Conservation (phyloP, 2,113 vertebrate genomes). For the Lanius ludovicianus region DNA sequence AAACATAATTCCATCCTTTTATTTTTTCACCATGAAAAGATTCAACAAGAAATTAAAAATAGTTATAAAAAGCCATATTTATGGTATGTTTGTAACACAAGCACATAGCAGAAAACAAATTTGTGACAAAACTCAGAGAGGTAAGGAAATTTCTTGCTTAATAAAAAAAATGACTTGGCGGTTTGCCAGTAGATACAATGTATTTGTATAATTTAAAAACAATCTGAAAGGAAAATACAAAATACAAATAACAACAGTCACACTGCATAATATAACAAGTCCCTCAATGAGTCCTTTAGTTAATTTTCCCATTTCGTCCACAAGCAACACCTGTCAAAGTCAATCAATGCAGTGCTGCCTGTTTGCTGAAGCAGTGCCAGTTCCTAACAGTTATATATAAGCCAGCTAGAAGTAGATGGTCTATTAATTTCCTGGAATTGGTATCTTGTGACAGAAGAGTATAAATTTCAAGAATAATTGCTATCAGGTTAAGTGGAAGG, state of each 20-base stretch:
- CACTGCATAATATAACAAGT: neutral
- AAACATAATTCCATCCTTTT: neutral
- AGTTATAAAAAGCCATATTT: neutral
- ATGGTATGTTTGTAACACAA: neutral
- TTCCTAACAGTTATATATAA: neutral
- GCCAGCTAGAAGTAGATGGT: neutral
- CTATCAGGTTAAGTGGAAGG: conserved; percentile 24
- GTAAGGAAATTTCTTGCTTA: neutral
- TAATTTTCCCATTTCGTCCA: conserved; percentile 40
- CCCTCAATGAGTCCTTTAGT: neutral
- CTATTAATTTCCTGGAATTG: conserved; percentile 48
- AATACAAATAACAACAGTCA: neutral
- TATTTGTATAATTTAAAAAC: neutral
- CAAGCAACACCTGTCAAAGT: conserved; percentile 28
- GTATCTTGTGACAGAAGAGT: conserved; percentile 11
- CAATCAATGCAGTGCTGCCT: neutral
- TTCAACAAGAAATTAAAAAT: neutral
- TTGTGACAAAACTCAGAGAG: neutral
- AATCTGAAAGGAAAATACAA: neutral
- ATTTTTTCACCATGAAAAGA: neutral
- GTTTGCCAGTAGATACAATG: neutral
- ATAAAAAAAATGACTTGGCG: neutral
- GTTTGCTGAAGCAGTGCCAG: neutral
- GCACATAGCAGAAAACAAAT: neutral
- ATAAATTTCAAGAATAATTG: conserved; percentile 55